Conservation (phyloP, 2,113 vertebrate genomes). For the Xyliphius kryptos region DNA sequence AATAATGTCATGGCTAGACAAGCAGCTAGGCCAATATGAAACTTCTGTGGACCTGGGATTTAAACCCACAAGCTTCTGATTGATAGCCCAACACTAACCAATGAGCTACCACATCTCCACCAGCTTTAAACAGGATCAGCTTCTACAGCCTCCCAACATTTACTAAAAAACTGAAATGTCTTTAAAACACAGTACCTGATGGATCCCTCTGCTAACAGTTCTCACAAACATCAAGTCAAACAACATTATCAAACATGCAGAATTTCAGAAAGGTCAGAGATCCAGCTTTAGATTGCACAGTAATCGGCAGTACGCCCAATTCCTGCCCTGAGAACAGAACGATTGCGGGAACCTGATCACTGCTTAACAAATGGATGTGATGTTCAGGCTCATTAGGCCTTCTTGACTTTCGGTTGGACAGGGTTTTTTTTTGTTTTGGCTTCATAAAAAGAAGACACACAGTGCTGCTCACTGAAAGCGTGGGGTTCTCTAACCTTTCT, state of each 20-base stretch:
- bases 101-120: too few species aligned
- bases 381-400: neutral
- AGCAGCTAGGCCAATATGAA: too few species aligned
- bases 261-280: conserved; percentile 76
- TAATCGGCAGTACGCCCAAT: conserved; percentile 22
- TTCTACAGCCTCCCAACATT: too few species aligned
- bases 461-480: conserved; percentile 60
- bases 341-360: conserved; percentile 15
- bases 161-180: too few species aligned
- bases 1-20: too few species aligned
- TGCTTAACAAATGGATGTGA: neutral
- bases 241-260: conserved; percentile 39
- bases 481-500: conserved; percentile 78
- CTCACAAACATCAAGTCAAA: conserved; percentile 32
- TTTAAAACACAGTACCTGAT: too few species aligned
- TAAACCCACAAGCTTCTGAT: too few species aligned
- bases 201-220: too few species aligned
- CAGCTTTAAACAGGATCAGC: too few species aligned
- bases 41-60: too few species aligned
- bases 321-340: conserved; percentile 33
- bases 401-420: neutral
- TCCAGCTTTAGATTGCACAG: conserved; percentile 60
- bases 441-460: conserved; percentile 27
- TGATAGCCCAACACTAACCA: too few species aligned
- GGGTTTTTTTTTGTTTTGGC: neutral